Evolutionary conservation across 1,140 invertebrate species (phyloP).

Genomic region (Scaptomyza montana): DNA sequence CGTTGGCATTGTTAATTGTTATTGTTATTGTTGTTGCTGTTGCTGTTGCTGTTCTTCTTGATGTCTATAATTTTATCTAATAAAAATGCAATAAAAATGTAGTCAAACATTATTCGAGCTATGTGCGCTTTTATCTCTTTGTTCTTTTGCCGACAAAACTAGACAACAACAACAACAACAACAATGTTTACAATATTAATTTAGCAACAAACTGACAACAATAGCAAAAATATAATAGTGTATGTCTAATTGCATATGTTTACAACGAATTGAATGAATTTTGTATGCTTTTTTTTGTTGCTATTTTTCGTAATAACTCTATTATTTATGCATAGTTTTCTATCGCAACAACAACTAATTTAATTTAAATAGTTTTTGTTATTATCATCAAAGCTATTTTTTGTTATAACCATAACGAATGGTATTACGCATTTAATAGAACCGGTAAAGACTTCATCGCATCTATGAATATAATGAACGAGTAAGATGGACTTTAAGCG

Average conservation of each 20-base stretch:
- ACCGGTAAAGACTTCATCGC: too few species aligned
- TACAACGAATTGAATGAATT: constrained; percentile 2
- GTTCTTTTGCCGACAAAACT: constrained; percentile 53
- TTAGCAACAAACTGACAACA: constrained; percentile 4
- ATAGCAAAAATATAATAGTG: not conserved
- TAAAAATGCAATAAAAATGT: constrained; percentile 65
- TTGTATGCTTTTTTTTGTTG: not conserved
- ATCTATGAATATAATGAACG: too few species aligned
- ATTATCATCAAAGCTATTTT: too few species aligned
- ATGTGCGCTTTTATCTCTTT: constrained; percentile 44
- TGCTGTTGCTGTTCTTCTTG: constrained; percentile 13
- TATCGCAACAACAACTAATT: too few species aligned
- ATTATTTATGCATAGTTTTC: not conserved
- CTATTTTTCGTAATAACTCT: not conserved
- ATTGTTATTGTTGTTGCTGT: constrained; percentile 16
- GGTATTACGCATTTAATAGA: too few species aligned
- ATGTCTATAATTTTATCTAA: constrained; percentile 65
- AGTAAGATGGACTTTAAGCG: too few species aligned
- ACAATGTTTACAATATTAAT: constrained; percentile 36
- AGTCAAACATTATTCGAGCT: constrained; percentile 31
- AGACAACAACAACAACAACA: constrained; percentile 8
- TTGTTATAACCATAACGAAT: too few species aligned
- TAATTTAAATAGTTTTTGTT: too few species aligned
- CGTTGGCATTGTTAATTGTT: constrained; percentile 31
- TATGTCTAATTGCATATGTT: constrained; percentile 19